Evolutionary conservation across 2,797 vertebrate species (phyloP).

Genomic region (Erethizon dorsatum): DNA sequence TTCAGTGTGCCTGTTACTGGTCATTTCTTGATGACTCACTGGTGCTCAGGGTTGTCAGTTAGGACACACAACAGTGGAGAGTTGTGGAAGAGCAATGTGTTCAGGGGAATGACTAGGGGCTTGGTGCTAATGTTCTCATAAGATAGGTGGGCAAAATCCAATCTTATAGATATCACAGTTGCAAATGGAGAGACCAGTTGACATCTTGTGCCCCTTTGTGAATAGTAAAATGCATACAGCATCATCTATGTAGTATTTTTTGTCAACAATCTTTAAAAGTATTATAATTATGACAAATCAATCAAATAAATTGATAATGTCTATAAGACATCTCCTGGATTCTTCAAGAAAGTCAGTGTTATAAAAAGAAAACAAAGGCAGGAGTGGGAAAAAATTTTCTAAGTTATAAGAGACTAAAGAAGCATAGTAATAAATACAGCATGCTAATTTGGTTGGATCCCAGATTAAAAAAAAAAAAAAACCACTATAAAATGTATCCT

Average conservation of each 20-base stretch:
- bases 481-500: background rate
- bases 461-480: background rate
- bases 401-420: conserved; percentile 37
- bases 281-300: background rate
- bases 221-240: background rate
- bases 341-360: background rate
- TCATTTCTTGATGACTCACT: background rate
- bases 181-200: background rate
- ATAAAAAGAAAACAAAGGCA: background rate
- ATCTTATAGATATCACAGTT: background rate
- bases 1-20: background rate
- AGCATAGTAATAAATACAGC: background rate
- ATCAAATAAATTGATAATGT: background rate
- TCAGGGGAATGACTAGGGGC: background rate
- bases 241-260: background rate
- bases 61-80: background rate
- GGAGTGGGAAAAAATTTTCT: background rate
- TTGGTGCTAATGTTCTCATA: background rate
- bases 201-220: background rate
- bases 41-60: background rate
- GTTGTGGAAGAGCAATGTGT: background rate
- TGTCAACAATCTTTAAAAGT: background rate
- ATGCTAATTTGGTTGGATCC: background rate
- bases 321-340: background rate
- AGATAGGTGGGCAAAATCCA: background rate